A percentile compares a stretch with the other conserved stretches of the same genome.
phyloP scores from a whole-genome alignment of 2,888 invertebrate species.

The Hydrotaea cyrtoneurina region DNA sequence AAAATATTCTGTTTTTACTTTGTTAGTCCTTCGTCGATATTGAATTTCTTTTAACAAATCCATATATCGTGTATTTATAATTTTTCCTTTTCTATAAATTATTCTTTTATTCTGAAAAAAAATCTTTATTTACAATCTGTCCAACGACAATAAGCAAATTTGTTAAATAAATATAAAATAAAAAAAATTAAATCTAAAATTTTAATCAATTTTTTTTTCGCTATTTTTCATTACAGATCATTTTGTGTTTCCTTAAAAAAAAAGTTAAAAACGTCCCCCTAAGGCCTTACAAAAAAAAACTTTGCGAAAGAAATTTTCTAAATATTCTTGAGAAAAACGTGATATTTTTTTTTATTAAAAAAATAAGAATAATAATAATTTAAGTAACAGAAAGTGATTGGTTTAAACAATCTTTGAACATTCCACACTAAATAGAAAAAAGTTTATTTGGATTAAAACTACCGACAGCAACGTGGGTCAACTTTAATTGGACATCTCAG shows the following conservation, averaged over 20 bases:
- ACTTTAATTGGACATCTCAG: no score
- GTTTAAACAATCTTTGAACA: not conserved
- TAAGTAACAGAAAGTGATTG: constrained; percentile 5
- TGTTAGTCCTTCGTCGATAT: no score
- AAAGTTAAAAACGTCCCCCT: not conserved
- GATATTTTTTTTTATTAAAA: not conserved
- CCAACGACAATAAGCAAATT: no score
- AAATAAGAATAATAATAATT: not conserved
- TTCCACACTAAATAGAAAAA: not conserved
- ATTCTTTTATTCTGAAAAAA: no score
- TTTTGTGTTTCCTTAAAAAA: not conserved
- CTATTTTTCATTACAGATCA: constrained; percentile 13
- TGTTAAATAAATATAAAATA: no score
- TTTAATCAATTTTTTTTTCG: not conserved
- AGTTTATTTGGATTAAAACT: not conserved
- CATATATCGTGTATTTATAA: no score
- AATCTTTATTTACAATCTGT: no score
- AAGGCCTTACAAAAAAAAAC: constrained; percentile 15
- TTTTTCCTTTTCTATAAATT: no score
- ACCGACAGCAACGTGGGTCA: not conserved
- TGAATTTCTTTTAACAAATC: no score
- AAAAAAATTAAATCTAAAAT: no score
- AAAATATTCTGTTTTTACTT: no score
- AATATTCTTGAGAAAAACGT: constrained; percentile 1
- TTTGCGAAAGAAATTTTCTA: constrained; percentile 2